Evolutionary conservation across 2,113 vertebrate genomes (phyloP).

Genomic region (Protomyctophum bolini): DNA sequence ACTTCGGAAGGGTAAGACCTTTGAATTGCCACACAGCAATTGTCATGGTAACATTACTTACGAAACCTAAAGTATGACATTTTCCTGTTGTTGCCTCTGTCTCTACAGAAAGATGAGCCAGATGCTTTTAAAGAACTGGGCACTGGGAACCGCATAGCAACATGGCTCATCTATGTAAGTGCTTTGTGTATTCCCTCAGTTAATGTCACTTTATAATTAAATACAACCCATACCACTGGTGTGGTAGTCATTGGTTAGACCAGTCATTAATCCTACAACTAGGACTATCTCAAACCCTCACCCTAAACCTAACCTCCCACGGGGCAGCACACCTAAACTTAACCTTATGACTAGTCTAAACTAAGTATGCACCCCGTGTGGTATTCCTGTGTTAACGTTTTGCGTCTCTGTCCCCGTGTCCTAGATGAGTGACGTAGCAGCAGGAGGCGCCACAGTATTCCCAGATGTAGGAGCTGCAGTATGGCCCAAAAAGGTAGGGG

Average conservation of each 20-base stretch:
- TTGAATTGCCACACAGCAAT: neutral
- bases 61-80: neutral
- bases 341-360: no score
- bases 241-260: neutral
- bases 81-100: neutral
- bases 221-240: neutral
- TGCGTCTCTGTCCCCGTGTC: slow-evolving; percentile 13
- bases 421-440: slow-evolving; percentile 96
- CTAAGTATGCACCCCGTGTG: no score
- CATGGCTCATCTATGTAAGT: slow-evolving; percentile 99
- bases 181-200: neutral
- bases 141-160: slow-evolving; percentile 97
- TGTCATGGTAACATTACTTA: neutral
- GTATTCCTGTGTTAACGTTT: neutral
- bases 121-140: slow-evolving; percentile 98
- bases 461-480: slow-evolving; percentile 96
- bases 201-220: neutral
- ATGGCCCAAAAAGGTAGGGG: slow-evolving; percentile 91
- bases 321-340: no score
- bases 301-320: no score
- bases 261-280: no score
- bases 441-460: slow-evolving; percentile 97
- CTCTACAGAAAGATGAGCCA: slow-evolving; percentile 95
- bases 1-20: slow-evolving; percentile 86
- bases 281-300: no score